Base-by-base conservation (phyloP, 2,888 invertebrate genomes). In the Drosophila borborema region DNA sequence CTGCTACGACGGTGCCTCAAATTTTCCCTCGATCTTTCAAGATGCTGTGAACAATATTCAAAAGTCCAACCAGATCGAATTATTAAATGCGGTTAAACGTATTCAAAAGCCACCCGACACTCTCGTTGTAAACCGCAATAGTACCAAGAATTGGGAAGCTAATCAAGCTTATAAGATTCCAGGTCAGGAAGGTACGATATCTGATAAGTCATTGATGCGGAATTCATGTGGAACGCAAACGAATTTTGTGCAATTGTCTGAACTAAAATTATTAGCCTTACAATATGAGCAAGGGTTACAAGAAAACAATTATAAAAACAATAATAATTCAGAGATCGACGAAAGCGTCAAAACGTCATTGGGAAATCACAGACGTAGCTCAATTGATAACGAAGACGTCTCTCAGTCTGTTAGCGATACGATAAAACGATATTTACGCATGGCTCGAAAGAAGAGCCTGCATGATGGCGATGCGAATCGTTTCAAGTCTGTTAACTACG, bases 401-500 rank as follows among this genome's bases (percentile, higher is more conserved):
- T 97, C 97, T 0, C 97, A 97, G 73, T 97, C 97, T 1, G 97
- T 97, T 34, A 96, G 97, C 90, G 97, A 97, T 90, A 97, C 97
- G 0, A 97, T 97, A 72, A 97, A 97, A 92, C 94, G 97, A 12
- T 97, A 97, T 92, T 93, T 97, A 58, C 94, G 97, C 66, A 97
- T 97, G 97, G 97, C 97, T 9, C 94, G 97, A 41, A 97, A 97
- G 91, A 97, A 97, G 90, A 97, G 97, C 88, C 95, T 96, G 12
- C 90, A 91, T 56, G 97, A 97, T 91, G 45, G 38, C 1, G 95
- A 96, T 80, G 95, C 95, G 3, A 97, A 97, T 90, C 95, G 96
- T 59, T 98, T 97, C 91, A 97, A 97, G 91, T 95, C 97, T 0
- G 97, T 98, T 23, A 98, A 98, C 92, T 98, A 98, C 89, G 97